phyloP scores from a whole-genome alignment of 2,113 vertebrate species.

The Chloebia gouldiae region DNA sequence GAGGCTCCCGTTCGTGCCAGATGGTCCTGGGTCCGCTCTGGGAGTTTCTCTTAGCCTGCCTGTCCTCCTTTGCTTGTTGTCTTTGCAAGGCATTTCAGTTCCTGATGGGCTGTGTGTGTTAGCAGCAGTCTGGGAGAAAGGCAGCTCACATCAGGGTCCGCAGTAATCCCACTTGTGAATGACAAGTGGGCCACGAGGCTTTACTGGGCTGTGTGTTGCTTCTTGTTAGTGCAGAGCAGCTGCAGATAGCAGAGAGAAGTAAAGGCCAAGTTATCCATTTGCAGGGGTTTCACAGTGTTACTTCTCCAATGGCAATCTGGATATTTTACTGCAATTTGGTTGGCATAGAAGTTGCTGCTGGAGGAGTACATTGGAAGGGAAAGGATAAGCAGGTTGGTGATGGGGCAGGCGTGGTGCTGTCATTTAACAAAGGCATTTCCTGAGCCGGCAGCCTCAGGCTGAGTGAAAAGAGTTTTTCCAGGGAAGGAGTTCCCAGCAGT shows the following conservation, averaged over 20 bases:
- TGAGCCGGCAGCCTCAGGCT: fast-evolving
- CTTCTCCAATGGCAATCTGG: background rate
- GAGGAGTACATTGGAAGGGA: background rate
- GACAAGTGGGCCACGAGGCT: background rate
- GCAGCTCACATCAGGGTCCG: fast-evolving
- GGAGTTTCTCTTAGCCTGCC: background rate
- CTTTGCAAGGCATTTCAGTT: background rate
- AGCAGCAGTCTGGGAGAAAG: background rate
- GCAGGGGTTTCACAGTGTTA: background rate
- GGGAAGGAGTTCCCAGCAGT: background rate
- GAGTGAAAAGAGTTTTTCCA: background rate
- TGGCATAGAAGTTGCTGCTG: background rate
- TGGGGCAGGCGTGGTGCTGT: background rate
- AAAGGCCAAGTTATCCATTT: background rate
- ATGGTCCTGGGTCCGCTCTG: background rate
- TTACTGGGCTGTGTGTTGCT: background rate
- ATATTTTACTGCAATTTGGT: background rate
- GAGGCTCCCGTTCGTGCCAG: fast-evolving
- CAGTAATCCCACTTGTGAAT: background rate
- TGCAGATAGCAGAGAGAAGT: background rate
- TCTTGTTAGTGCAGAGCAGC: background rate
- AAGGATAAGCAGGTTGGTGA: background rate
- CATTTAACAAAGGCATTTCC: background rate
- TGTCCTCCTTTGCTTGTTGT: background rate
- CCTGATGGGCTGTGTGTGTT: background rate